A percentile compares a stretch with the other conserved stretches of the same genome.
Evolutionary conservation across 1,140 invertebrate species (phyloP).

Genomic region (Globodera ellingtonae): DNA sequence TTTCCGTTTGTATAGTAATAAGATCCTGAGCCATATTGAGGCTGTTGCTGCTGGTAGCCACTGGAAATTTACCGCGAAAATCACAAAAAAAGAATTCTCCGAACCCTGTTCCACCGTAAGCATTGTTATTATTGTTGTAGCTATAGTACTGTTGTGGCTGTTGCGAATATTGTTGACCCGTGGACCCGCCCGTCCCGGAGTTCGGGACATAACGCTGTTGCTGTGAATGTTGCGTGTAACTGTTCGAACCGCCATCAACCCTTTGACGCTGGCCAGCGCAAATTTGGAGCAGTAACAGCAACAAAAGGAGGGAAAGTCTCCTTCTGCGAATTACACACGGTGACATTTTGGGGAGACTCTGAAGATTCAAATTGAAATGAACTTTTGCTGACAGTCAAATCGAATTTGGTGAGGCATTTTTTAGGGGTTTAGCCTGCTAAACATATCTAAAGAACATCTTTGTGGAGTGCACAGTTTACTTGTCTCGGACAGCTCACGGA

Average conservation of each 20-base stretch:
- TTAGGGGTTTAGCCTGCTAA: neutral
- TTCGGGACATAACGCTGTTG: slow-evolving; percentile 14
- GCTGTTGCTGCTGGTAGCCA: slow-evolving; percentile 1
- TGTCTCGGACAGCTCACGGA: neutral
- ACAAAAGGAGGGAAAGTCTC: neutral
- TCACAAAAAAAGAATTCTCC: neutral
- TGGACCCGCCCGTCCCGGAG: neutral
- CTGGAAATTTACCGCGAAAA: neutral
- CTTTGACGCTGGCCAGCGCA: slow-evolving; percentile 7
- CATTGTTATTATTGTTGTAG: neutral
- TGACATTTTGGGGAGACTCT: neutral
- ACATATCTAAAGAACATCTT: too few species aligned
- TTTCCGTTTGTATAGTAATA: neutral
- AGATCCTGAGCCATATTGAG: neutral
- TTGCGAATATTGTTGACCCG: slow-evolving; percentile 1
- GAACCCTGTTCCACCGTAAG: neutral
- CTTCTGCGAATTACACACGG: neutral
- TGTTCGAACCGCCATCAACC: slow-evolving; percentile 23
- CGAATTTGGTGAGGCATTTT: neutral
- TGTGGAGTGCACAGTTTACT: too few species aligned
- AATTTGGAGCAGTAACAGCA: neutral
- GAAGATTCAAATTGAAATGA: slow-evolving; percentile 4
- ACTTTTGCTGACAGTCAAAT: neutral
- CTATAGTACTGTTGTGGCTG: slow-evolving; percentile 17
- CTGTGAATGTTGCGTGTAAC: slow-evolving; percentile 12